Conservation (phyloP, 2,797 vertebrate genomes). For the Pseudocheirus occidentalis region DNA sequence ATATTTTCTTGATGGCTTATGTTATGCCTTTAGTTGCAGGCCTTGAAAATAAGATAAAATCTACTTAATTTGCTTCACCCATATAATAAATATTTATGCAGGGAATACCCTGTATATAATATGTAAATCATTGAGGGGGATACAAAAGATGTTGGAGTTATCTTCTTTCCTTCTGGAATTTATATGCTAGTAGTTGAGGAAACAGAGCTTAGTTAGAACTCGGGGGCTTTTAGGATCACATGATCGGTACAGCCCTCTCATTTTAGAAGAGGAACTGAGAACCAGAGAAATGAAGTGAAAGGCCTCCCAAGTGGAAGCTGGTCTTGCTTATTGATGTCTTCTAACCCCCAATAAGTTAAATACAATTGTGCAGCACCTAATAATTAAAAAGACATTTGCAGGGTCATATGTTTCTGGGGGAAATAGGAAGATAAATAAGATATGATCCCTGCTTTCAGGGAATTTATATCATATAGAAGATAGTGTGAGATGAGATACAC, state of each 20-base stretch:
- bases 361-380: not conserved
- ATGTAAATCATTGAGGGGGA: not conserved
- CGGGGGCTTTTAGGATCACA: not conserved
- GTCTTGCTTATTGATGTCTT: not conserved
- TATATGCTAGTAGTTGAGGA: not conserved
- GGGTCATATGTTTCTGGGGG: not conserved
- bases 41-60: not conserved
- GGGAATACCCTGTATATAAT: not conserved
- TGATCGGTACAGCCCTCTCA: not conserved
- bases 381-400: not conserved
- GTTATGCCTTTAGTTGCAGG: not conserved
- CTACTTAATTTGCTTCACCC: not conserved
- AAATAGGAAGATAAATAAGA: not conserved
- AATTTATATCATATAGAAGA: not conserved
- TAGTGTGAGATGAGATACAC: not conserved
- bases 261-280: not conserved
- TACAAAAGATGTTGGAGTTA: not conserved
- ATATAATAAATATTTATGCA: not conserved
- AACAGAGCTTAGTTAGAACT: not conserved
- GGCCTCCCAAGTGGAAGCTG: not conserved
- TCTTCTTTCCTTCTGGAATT: not conserved
- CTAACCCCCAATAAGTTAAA: not conserved
- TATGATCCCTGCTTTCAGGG: not conserved
- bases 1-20: not conserved
- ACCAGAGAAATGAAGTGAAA: not conserved